A percentile compares a stretch with the other conserved stretches of the same genome.
These are phyloP conservation scores for Galbula dea DNA, from an alignment of 2,113 vertebrate species.

Conservation along the genomic window DNA sequence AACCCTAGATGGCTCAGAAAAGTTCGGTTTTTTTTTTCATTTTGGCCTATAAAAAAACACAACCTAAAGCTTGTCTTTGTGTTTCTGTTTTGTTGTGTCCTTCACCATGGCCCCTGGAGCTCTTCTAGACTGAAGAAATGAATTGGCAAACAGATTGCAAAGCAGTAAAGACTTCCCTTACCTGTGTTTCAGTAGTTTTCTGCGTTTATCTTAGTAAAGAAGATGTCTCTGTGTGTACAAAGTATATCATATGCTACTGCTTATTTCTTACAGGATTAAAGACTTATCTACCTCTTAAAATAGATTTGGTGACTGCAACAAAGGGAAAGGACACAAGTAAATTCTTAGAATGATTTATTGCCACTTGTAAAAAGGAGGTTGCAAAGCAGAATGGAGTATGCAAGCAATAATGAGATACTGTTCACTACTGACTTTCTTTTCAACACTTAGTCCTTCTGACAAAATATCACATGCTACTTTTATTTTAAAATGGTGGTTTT, in stretches of 20 bases:
- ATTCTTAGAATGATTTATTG: no score
- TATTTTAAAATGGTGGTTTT: neutral
- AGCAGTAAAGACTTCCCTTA: neutral
- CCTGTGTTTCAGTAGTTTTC: neutral
- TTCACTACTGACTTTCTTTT: neutral
- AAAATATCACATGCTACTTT: neutral
- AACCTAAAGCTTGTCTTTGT: neutral
- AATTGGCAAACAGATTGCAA: neutral
- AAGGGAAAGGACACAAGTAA: no score
- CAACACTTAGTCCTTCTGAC: neutral
- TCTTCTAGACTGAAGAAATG: neutral
- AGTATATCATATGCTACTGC: neutral
- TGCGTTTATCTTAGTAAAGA: neutral
- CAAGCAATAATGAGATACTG: neutral
- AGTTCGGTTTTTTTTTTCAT: neutral
- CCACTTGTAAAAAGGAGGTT: no score
- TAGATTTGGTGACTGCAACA: neutral
- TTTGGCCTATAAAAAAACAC: neutral
- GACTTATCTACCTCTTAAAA: neutral
- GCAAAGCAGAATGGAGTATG: neutral
- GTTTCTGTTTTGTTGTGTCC: neutral
- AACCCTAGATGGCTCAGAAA: neutral
- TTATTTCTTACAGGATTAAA: neutral
- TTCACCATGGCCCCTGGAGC: neutral
- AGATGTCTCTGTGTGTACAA: neutral